Conservation (phyloP, 1,140 invertebrate species). For the Aphaenogaster floridana region DNA sequence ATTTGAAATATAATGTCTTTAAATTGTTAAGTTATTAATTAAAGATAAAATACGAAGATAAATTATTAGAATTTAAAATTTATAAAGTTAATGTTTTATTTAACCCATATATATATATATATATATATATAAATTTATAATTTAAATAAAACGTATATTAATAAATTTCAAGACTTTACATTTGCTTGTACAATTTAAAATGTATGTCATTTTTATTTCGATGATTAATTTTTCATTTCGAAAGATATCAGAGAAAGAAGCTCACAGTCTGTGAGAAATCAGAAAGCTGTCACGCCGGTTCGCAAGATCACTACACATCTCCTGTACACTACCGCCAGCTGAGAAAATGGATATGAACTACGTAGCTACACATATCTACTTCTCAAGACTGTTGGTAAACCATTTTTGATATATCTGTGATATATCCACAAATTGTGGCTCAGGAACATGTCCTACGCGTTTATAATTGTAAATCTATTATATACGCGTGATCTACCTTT, state of each 20-base stretch:
- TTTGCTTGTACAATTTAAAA: too few relatives aligned
- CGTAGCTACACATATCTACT: neutral
- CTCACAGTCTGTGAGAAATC: neutral
- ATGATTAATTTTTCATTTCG: neutral
- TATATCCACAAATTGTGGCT: too few relatives aligned
- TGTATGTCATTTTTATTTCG: neutral
- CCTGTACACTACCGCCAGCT: slow-evolving; percentile 14
- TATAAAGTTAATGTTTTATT: too few relatives aligned
- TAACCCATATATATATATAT: too few relatives aligned
- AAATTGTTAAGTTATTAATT: neutral
- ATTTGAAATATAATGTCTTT: neutral
- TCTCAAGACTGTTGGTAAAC: neutral
- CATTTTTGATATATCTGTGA: neutral
- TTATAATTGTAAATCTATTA: too few relatives aligned
- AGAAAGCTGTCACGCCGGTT: too few relatives aligned
- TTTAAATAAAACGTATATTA: too few relatives aligned
- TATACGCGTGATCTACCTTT: too few relatives aligned
- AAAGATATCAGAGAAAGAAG: neutral
- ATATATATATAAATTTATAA: too few relatives aligned
- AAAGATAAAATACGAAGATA: neutral
- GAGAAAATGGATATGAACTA: neutral
- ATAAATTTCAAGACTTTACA: too few relatives aligned
- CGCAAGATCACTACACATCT: neutral
- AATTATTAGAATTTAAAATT: too few relatives aligned
- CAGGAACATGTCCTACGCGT: too few relatives aligned